Base-by-base conservation (phyloP, 1,140 invertebrate species). In the Lutraria rhynchaena region DNA sequence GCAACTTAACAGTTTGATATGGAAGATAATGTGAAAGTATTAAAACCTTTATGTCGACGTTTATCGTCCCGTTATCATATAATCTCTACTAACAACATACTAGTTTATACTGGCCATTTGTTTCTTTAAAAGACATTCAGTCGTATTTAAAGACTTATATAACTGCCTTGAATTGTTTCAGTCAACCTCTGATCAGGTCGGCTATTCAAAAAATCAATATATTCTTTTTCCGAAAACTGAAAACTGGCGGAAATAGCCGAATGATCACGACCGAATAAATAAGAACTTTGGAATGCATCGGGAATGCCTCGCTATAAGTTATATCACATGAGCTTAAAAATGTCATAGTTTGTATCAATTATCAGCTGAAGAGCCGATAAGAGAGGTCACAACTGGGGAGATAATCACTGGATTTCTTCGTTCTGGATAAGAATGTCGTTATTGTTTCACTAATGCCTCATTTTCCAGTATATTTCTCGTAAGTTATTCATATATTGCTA, bases 381-480 rank as follows among this genome's bases (percentile, higher is more conserved):
- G 41, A 15, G 44, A 46, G 63, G 37, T 31, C 63, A 67, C n/a
- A 67, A 51, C 37, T 49, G 22, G 37, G 63, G 63, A 67, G 41
- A 67, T 67, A 67, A 46, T 67, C 63, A 17, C 44, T 67, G 63
- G 63, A 67, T 67, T 67, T 67, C 63, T 51, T 46, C 17, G 29
- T 31, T 67, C 63, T 46, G 63, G 63, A 67, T 49, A 41, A 67
- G 63, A 67, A 67, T 67, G 61, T 46, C 61, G 61, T 65, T 65
- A 41, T 9, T 19, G n/a, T 9, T 41, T 41, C 37, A 41, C 37
- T 41, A 41, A 41, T 41, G 37, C 37, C 37, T 41, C 37, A 41
- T 15, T 15, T 41, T 7, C 37, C 37, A 41, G 5, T 41, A 41
- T 41, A n/a, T 41, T 41, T 41, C 37, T 41, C 37, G 37, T 41